These are phyloP conservation scores for Ariolimax columbianus DNA, from an alignment of 2,888 invertebrate species.

Conservation along the genomic window DNA sequence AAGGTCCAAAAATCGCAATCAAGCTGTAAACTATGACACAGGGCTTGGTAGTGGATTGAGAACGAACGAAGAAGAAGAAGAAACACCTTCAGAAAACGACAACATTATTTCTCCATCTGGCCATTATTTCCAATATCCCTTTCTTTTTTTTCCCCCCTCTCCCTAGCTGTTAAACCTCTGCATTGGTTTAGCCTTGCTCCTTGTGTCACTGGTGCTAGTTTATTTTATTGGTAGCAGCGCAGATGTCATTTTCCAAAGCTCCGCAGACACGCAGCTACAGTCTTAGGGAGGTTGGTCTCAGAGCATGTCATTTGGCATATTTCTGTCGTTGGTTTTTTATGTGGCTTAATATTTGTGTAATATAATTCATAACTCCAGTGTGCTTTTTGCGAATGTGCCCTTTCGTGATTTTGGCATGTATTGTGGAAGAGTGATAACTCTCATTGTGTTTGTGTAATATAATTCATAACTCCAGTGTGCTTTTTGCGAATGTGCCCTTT, in stretches of 20 bases:
- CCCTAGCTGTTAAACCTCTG: slow-evolving; percentile 59
- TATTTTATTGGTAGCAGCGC: slow-evolving; percentile 58
- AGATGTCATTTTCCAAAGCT: slow-evolving; percentile 54
- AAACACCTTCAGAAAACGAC: too few relatives aligned
- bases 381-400: background rate
- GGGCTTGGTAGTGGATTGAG: too few relatives aligned
- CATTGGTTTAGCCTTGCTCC: slow-evolving; percentile 57
- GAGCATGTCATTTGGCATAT: background rate
- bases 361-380: background rate
- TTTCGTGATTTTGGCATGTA: background rate
- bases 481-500: too few relatives aligned
- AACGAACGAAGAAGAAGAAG: too few relatives aligned
- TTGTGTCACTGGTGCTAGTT: slow-evolving; percentile 56
- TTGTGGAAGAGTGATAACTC: background rate
- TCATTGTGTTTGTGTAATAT: background rate
- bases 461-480: background rate
- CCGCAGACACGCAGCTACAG: slow-evolving; percentile 18
- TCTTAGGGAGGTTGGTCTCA: slow-evolving; percentile 32
- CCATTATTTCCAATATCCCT: too few relatives aligned
- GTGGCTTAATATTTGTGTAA: background rate
- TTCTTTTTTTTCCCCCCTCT: background rate
- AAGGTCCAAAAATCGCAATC: too few relatives aligned
- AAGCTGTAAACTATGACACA: too few relatives aligned
- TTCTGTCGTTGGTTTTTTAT: background rate
- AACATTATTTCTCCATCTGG: too few relatives aligned